phyloP scores from a whole-genome alignment of 2,888 invertebrate genomes.

The Hemistola chrysoprasaria region DNA sequence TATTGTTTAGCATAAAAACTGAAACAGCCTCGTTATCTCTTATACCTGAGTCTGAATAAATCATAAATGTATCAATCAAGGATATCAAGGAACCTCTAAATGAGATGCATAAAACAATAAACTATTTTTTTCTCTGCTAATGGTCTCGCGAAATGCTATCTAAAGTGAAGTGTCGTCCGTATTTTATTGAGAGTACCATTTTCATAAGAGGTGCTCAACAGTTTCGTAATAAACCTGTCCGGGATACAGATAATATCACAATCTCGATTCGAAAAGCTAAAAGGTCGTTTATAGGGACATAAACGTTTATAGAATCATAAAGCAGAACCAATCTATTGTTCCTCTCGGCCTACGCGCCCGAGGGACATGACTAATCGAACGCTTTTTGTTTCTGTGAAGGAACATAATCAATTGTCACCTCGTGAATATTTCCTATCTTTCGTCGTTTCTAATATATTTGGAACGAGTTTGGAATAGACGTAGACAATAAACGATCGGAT shows the following conservation, averaged over 20 bases:
- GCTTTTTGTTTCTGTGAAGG: conserved; percentile 70
- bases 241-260: conserved; percentile 66
- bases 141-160: conserved; percentile 38
- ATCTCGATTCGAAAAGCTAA: conserved; percentile 72
- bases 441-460: conserved; percentile 65
- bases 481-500: conserved; percentile 72
- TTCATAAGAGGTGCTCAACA: conserved; percentile 56
- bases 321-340: conserved; percentile 78
- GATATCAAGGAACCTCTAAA: conserved; percentile 19
- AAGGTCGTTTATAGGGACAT: conserved; percentile 75
- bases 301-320: conserved; percentile 81
- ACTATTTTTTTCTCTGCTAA: conserved; percentile 28
- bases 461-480: conserved; percentile 70
- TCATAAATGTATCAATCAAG: conserved; percentile 31
- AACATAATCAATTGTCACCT: conserved; percentile 79
- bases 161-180: conserved; percentile 36
- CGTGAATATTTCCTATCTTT: conserved; percentile 68
- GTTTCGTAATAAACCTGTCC: conserved; percentile 71
- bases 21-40: conserved; percentile 32
- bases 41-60: conserved; percentile 32
- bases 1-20: conserved; percentile 30
- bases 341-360: conserved; percentile 67
- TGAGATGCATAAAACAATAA: conserved; percentile 24
- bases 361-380: conserved; percentile 75
- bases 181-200: conserved; percentile 41